Conservation (phyloP, 53 echinoderm and acorn worm genomes). For the Actinopyga echinites region DNA sequence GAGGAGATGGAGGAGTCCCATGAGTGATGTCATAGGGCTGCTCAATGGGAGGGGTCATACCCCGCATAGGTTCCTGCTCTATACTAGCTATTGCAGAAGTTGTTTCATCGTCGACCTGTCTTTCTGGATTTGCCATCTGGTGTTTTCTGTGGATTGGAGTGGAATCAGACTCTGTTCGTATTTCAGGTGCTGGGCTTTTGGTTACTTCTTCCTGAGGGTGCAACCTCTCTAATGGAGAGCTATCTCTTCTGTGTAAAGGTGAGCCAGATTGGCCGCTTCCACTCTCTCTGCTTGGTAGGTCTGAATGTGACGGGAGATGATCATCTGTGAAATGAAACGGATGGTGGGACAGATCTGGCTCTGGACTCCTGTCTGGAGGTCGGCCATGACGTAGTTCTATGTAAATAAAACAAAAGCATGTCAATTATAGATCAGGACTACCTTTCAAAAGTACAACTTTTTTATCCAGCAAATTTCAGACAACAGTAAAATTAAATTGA, state of each 20-base stretch:
- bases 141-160: conserved; percentile 32
- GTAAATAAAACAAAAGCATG: conserved; percentile 2
- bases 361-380: conserved; percentile 77
- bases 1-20: conserved; percentile 15
- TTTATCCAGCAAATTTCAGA: too few relatives aligned
- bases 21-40: neutral
- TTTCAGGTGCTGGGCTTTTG: conserved; percentile 30
- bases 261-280: neutral
- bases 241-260: conserved; percentile 7
- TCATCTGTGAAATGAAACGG: conserved; percentile 8
- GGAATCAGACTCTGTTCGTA: conserved; percentile 25
- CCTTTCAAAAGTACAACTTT: neutral
- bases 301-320: conserved; percentile 27
- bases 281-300: neutral
- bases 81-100: conserved; percentile 24
- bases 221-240: conserved; percentile 24
- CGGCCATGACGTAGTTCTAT: conserved; percentile 91
- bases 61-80: neutral
- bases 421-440: neutral
- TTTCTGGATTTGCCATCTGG: conserved; percentile 32
- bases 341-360: neutral
- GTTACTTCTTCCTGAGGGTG: conserved; percentile 27
- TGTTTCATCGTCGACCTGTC: neutral
- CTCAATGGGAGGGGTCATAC: neutral
- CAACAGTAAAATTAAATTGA: too few relatives aligned